phyloP scores from a whole-genome alignment of 2,113 vertebrate genomes.

The Rattus norvegicus region DNA sequence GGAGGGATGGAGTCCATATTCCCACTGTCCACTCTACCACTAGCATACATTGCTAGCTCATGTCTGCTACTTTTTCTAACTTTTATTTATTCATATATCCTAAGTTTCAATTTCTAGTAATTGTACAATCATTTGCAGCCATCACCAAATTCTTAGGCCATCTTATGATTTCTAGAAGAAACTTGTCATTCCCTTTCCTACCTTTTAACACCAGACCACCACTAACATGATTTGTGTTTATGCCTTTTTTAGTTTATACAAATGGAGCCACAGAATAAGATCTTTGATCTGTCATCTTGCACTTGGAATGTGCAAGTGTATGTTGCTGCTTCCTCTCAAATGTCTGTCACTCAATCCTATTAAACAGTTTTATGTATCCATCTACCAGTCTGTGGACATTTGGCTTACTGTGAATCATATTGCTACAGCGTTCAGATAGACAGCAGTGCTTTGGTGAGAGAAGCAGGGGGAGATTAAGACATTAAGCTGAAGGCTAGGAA shows the following conservation, averaged over 20 bases:
- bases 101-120: neutral
- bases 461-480: neutral
- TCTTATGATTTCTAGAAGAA: neutral
- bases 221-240: neutral
- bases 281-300: neutral
- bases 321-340: neutral
- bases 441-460: neutral
- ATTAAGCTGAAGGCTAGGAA: neutral
- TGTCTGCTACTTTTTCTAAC: neutral
- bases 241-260: neutral
- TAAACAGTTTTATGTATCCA: neutral
- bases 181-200: neutral
- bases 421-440: neutral
- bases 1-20: neutral
- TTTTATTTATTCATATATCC: neutral
- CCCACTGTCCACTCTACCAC: no score
- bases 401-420: neutral
- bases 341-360: neutral
- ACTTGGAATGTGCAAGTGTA: neutral
- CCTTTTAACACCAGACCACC: neutral
- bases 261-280: neutral
- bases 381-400: neutral
- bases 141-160: neutral
- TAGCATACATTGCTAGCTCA: neutral
- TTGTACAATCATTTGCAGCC: neutral